Evolutionary conservation across 2,888 invertebrate species (phyloP).

Genomic region (Drosophila cracens): DNA sequence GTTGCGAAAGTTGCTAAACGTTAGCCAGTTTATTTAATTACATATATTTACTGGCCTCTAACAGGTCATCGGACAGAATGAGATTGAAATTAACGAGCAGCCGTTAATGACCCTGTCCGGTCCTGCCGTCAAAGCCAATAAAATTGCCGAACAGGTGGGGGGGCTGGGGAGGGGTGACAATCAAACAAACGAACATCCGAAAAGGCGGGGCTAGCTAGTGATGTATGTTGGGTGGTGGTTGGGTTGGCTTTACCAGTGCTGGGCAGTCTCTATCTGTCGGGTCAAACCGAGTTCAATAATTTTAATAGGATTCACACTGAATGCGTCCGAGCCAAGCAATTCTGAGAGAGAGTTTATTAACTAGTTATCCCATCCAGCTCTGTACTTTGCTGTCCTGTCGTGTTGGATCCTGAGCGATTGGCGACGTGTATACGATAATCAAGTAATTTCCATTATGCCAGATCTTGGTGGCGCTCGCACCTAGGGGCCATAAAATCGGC

Average conservation of each 20-base stretch:
- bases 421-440: constrained; percentile 80
- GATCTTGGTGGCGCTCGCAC: constrained; percentile 52
- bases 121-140: constrained; percentile 43
- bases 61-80: constrained; percentile 43
- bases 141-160: constrained; percentile 31
- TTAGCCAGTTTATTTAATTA: constrained; percentile 62
- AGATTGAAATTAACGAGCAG: constrained; percentile 72
- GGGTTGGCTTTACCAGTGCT: neutral
- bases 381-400: neutral
- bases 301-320: constrained; percentile 57
- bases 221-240: neutral
- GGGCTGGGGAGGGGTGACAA: neutral
- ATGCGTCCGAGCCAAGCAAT: constrained; percentile 1
- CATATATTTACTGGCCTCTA: constrained; percentile 34
- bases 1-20: constrained; percentile 36
- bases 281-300: constrained; percentile 54
- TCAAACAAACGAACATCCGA: neutral
- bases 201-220: neutral
- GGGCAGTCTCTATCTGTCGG: constrained; percentile 6
- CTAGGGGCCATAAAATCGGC: constrained; percentile 66
- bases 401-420: constrained; percentile 62
- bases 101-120: constrained; percentile 66
- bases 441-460: constrained; percentile 78
- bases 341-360: constrained; percentile 50
- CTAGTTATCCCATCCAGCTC: constrained; percentile 18